Evolutionary conservation across 1,140 invertebrate genomes (phyloP).

Genomic region (Lucilia sericata): DNA sequence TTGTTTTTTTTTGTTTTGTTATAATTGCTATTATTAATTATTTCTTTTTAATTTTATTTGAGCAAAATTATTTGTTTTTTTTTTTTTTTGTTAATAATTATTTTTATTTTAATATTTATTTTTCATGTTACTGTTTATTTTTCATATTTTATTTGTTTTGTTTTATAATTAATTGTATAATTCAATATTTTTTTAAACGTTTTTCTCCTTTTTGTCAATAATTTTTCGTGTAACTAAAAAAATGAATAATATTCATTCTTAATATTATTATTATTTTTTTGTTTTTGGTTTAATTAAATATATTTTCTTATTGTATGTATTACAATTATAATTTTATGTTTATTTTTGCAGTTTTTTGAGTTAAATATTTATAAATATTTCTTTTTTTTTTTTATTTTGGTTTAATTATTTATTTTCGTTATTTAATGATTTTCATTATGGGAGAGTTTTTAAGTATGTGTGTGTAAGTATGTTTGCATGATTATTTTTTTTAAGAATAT

Average conservation of each 20-base stretch:
- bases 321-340: constrained; percentile 9
- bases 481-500: constrained; percentile 10
- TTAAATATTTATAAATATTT: constrained; percentile 34
- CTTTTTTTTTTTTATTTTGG: constrained; percentile 30
- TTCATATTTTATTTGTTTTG: constrained; percentile 36
- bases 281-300: constrained; percentile 1
- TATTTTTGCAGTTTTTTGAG: constrained; percentile 19
- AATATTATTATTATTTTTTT: background rate
- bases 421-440: background rate
- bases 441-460: background rate
- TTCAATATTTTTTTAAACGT: constrained; percentile 36
- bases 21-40: constrained; percentile 53
- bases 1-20: constrained; percentile 57
- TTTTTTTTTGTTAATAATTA: constrained; percentile 49
- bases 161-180: constrained; percentile 24
- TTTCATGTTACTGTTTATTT: background rate
- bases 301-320: constrained; percentile 20
- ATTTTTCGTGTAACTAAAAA: constrained; percentile 20
- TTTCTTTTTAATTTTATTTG: constrained; percentile 50
- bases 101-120: constrained; percentile 58
- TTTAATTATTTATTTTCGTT: constrained; percentile 38
- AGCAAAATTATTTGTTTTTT: constrained; percentile 33
- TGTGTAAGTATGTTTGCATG: background rate
- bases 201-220: constrained; percentile 42
- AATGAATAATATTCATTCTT: constrained; percentile 46